Percentiles rank a stretch among this genome's conserved stretches.
phyloP scores from a whole-genome alignment of 2,888 invertebrate genomes.

The Acleris literana region DNA sequence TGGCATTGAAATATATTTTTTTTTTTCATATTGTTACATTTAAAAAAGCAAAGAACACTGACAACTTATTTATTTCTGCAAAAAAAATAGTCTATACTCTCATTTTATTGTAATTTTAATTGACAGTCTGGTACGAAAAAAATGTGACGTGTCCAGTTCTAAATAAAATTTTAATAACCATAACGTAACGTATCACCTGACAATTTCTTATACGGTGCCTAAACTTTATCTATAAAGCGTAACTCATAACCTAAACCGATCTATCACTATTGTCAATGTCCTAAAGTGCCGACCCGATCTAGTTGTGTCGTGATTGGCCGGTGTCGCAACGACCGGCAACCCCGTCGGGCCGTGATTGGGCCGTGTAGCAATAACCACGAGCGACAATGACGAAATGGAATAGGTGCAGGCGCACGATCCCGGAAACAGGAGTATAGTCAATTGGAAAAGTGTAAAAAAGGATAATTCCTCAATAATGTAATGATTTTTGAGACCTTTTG shows the following conservation, averaged over 20 bases:
- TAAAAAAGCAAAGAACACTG: too few relatives aligned
- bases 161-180: too few relatives aligned
- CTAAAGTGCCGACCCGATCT: background rate
- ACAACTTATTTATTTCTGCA: too few relatives aligned
- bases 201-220: too few relatives aligned
- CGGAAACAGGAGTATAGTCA: slow-evolving; percentile 6
- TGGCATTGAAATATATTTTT: too few relatives aligned
- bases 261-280: slow-evolving; percentile 16
- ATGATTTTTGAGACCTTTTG: too few relatives aligned
- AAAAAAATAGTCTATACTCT: too few relatives aligned
- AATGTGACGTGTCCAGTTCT: too few relatives aligned
- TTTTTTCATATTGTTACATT: too few relatives aligned
- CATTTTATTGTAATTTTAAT: too few relatives aligned
- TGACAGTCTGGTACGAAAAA: too few relatives aligned
- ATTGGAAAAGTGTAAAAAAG: background rate
- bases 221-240: background rate
- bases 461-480: background rate
- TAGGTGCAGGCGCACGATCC: slow-evolving; percentile 5
- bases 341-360: slow-evolving; percentile 23
- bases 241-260: background rate
- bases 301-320: background rate
- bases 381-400: slow-evolving; percentile 23
- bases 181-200: too few relatives aligned
- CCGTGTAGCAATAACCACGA: slow-evolving; percentile 18
- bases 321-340: slow-evolving; percentile 11